phyloP scores from a whole-genome alignment of 2,797 vertebrate genomes.

The Chelonia mydas region DNA sequence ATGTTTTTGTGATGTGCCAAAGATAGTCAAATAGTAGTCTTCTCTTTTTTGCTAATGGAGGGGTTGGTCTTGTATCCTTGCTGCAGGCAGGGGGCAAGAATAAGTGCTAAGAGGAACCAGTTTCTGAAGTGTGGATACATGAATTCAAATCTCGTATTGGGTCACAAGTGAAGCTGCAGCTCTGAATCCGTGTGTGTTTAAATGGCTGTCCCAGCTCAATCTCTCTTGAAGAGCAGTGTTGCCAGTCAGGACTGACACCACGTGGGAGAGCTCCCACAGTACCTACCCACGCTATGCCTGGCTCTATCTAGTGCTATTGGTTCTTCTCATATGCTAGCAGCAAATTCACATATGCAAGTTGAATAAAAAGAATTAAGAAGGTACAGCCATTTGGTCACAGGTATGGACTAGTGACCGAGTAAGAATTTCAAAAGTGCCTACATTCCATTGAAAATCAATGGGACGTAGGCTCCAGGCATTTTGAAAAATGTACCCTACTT shows the following conservation, averaged over 20 bases:
- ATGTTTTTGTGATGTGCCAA: slow-evolving; percentile 43
- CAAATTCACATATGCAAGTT: not conserved
- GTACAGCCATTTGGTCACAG: not conserved
- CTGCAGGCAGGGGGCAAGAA: not conserved
- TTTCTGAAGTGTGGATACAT: rapidly evolving
- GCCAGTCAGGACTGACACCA: not conserved
- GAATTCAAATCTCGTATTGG: not conserved
- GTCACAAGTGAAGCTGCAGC: not conserved
- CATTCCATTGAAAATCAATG: not conserved
- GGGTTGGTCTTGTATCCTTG: not conserved
- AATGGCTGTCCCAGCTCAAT: not conserved
- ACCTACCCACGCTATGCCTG: not conserved
- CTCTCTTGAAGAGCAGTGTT: not conserved
- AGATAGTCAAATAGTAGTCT: slow-evolving; percentile 17
- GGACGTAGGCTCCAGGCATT: not conserved
- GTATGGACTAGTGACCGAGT: not conserved
- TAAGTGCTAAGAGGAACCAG: not conserved
- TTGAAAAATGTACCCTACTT: not conserved
- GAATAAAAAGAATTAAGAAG: not conserved
- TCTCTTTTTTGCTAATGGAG: not conserved
- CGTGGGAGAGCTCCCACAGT: no score
- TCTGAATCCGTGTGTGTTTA: not conserved
- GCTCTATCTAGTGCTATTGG: not conserved
- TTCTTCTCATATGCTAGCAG: not conserved
- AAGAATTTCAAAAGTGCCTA: not conserved